phyloP scores from a whole-genome alignment of 2,888 invertebrate genomes.

The Sinodicranocentrus sp. region DNA sequence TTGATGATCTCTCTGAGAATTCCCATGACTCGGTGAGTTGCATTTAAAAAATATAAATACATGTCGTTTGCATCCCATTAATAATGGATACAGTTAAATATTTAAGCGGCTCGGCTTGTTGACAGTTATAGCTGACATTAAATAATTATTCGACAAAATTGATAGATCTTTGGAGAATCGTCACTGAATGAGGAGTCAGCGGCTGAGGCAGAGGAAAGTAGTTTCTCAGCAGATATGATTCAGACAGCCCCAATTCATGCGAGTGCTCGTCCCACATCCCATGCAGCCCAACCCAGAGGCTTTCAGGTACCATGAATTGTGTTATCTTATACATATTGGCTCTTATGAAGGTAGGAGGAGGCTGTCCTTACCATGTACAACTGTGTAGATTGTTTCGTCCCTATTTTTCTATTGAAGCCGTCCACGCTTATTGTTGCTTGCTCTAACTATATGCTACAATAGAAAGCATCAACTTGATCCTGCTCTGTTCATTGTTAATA shows the following conservation, averaged over 20 bases:
- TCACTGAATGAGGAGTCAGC: slow-evolving; percentile 51
- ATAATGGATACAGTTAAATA: no score
- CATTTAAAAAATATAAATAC: no score
- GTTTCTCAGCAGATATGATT: slow-evolving; percentile 81
- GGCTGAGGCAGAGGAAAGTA: slow-evolving; percentile 65
- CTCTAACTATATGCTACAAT: neutral
- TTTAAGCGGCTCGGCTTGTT: no score
- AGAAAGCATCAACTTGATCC: no score
- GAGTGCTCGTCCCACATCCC: slow-evolving; percentile 78
- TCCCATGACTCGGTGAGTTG: slow-evolving; percentile 68
- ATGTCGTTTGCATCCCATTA: no score
- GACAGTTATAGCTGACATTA: no score
- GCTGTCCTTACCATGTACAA: slow-evolving; percentile 41
- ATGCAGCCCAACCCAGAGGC: slow-evolving; percentile 80
- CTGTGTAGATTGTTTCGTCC: slow-evolving; percentile 17
- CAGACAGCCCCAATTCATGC: slow-evolving; percentile 83
- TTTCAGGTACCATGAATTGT: slow-evolving; percentile 83
- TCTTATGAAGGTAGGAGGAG: slow-evolving; percentile 44
- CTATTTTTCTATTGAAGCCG: slow-evolving; percentile 15
- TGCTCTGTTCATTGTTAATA: no score
- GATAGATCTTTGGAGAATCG: slow-evolving; percentile 39
- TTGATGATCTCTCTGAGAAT: slow-evolving; percentile 49
- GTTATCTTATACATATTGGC: slow-evolving; percentile 55
- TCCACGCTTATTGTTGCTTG: neutral
- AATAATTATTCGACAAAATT: no score